Evolutionary conservation across 2,113 vertebrate species (phyloP).

Genomic region (Thalassoma bifasciatum): DNA sequence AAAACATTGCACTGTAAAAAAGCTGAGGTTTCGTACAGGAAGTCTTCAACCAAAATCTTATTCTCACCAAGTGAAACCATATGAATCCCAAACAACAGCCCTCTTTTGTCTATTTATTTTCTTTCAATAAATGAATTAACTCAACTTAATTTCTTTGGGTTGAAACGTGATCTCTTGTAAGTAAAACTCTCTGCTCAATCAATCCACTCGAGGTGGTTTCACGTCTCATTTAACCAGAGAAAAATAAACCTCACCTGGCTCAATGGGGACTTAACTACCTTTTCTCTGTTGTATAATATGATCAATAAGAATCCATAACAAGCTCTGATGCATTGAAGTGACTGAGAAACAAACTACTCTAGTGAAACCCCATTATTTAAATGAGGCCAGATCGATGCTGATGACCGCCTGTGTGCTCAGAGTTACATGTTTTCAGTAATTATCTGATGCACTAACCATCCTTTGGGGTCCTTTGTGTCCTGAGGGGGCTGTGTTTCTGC

Average conservation of each 20-base stretch:
- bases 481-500: background rate
- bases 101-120: too few relatives aligned
- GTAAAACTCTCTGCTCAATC: too few relatives aligned
- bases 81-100: too few relatives aligned
- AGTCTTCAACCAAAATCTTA: too few relatives aligned
- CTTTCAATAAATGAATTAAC: too few relatives aligned
- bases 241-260: constrained; percentile 21
- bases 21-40: too few relatives aligned
- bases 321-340: background rate
- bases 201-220: too few relatives aligned
- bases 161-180: too few relatives aligned
- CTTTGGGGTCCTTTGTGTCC: background rate
- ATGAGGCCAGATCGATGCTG: constrained; percentile 10
- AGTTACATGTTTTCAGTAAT: constrained; percentile 32
- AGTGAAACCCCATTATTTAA: constrained; percentile 41
- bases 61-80: too few relatives aligned
- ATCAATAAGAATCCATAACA: constrained; percentile 19
- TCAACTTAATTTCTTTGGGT: too few relatives aligned
- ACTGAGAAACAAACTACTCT: background rate
- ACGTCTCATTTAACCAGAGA: constrained; percentile 27
- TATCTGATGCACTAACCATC: background rate
- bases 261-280: constrained; percentile 35
- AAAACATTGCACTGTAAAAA: too few relatives aligned
- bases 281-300: constrained; percentile 29
- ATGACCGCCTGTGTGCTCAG: background rate